Percentiles rank a stretch among this genome's conserved stretches.
phyloP scores from a whole-genome alignment of 2,888 invertebrate species.

The Pterostichus niger region DNA sequence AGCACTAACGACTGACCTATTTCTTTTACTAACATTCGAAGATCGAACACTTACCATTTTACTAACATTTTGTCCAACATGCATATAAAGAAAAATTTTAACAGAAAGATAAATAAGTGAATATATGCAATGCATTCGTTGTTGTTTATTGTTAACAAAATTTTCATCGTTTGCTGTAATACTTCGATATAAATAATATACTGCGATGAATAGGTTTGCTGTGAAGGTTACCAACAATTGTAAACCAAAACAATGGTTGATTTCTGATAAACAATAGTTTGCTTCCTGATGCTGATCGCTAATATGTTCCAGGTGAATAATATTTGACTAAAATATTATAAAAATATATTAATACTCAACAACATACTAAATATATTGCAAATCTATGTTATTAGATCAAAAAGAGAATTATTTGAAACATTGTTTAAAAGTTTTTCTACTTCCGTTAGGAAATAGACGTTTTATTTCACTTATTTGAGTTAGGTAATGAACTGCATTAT shows the following conservation, averaged over 20 bases:
- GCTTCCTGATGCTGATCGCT: constrained; percentile 46
- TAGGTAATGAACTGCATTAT: no score
- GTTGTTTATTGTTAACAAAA: constrained; percentile 22
- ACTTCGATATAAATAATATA: constrained; percentile 58
- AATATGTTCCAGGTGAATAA: constrained; percentile 46
- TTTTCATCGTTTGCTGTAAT: constrained; percentile 10
- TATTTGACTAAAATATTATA: constrained; percentile 44
- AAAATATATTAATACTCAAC: neutral
- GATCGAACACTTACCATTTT: constrained; percentile 25
- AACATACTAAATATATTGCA: neutral
- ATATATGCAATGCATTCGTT: constrained; percentile 39
- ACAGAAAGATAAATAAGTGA: constrained; percentile 28
- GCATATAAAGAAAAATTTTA: constrained; percentile 54
- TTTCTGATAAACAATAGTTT: constrained; percentile 35
- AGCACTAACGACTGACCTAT: no score
- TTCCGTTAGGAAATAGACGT: no score
- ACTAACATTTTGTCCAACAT: constrained; percentile 37
- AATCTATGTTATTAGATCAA: neutral
- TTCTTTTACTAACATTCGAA: no score
- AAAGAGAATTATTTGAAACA: neutral
- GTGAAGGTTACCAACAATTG: constrained; percentile 53
- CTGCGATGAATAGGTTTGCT: constrained; percentile 35
- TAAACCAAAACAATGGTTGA: constrained; percentile 52
- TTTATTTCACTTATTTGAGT: no score
- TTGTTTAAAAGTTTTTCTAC: no score